Conservation (phyloP, 2,113 vertebrate species). For the Apeltes quadracus region DNA sequence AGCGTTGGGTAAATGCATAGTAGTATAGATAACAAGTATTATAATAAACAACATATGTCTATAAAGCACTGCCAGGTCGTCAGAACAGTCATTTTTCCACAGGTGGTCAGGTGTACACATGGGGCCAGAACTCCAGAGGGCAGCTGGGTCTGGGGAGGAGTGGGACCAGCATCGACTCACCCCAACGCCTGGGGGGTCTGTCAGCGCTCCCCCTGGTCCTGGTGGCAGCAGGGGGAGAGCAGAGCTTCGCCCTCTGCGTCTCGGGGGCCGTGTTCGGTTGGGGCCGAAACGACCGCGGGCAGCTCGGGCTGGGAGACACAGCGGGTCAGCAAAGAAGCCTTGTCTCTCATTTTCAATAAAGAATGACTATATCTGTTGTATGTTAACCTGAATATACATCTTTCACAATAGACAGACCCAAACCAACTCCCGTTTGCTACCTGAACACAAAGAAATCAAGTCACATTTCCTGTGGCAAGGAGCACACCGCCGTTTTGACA, state of each 20-base stretch:
- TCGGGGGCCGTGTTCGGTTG: constrained; percentile 89
- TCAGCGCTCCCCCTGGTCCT: constrained; percentile 82
- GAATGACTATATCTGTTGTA: background rate
- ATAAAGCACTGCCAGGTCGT: too few relatives aligned
- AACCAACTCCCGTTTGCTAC: constrained; percentile 84
- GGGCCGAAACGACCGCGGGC: constrained; percentile 88
- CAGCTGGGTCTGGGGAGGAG: constrained; percentile 85
- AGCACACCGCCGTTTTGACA: constrained; percentile 89
- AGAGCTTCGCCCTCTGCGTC: constrained; percentile 84
- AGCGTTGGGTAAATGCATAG: background rate
- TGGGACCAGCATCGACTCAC: background rate
- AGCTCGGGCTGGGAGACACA: constrained; percentile 84
- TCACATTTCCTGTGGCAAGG: constrained; percentile 90
- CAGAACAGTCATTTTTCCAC: constrained; percentile 8
- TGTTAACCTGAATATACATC: background rate
- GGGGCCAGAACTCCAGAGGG: constrained; percentile 84
- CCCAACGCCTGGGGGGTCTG: constrained; percentile 79
- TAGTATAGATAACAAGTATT: background rate
- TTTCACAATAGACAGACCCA: constrained; percentile 83
- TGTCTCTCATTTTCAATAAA: background rate
- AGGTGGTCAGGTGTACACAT: constrained; percentile 78
- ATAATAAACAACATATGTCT: background rate
- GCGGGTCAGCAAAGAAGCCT: constrained; percentile 15
- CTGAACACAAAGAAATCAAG: constrained; percentile 89
- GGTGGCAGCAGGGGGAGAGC: constrained; percentile 87